These are phyloP conservation scores for Ciona savignyi DNA, from an alignment of 23 tunicate species.

Conservation along the genomic window DNA sequence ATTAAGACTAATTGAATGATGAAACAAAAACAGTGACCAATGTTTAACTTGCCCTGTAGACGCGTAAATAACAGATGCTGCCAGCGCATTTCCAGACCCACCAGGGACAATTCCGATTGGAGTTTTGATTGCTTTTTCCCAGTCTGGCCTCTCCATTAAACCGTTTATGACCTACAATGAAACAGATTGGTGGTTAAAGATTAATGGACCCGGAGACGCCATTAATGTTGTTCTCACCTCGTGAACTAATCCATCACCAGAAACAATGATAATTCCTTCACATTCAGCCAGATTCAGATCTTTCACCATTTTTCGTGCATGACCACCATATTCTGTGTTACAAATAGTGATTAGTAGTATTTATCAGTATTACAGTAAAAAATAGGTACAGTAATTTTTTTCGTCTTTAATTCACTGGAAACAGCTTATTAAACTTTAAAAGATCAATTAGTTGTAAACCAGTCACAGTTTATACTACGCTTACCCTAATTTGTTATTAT, in stretches of 20 bases:
- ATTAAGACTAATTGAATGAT: no score
- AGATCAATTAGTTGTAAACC: no score
- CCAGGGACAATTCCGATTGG: slow-evolving; percentile 90
- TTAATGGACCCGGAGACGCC: no score
- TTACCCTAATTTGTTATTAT: no score
- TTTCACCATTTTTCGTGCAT: slow-evolving; percentile 50
- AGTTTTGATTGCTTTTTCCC: slow-evolving; percentile 56
- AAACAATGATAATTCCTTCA: slow-evolving; percentile 91
- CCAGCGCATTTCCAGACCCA: slow-evolving; percentile 99
- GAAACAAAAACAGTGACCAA: no score
- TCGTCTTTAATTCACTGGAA: no score
- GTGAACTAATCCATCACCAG: slow-evolving; percentile 98
- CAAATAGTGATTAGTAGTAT: no score
- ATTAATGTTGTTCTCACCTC: no score
- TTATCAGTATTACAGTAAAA: no score
- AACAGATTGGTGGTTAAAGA: background rate
- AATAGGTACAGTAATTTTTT: no score
- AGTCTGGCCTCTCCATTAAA: slow-evolving; percentile 80
- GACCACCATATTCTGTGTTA: slow-evolving; percentile 67
- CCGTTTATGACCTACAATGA: slow-evolving; percentile 77
- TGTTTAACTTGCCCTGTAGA: slow-evolving; percentile 79
- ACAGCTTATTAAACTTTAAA: no score
- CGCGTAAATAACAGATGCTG: slow-evolving; percentile 86
- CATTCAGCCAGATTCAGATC: slow-evolving; percentile 43
- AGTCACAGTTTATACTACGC: no score